Evolutionary conservation across 2,113 vertebrate species (phyloP).

Genomic region (Benitochromis conjunctus): DNA sequence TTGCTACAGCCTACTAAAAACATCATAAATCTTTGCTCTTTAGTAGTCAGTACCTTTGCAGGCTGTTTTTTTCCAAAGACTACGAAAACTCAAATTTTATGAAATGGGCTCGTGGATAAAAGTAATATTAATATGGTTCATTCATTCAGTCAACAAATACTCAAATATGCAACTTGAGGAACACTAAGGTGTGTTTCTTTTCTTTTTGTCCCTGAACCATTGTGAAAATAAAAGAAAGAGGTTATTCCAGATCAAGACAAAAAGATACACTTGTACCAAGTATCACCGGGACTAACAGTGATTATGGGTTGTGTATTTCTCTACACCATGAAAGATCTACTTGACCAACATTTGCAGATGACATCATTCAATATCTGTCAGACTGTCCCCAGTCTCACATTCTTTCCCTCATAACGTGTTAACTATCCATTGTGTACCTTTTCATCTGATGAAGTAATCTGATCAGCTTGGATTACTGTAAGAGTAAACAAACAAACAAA

Average conservation of each 20-base stretch:
- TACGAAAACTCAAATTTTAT: neutral
- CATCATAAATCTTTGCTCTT: neutral
- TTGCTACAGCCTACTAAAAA: neutral
- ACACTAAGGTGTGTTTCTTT: neutral
- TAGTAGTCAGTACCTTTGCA: neutral
- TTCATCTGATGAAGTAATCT: neutral
- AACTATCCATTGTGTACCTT: neutral
- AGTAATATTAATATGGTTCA: neutral
- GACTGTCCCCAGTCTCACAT: neutral
- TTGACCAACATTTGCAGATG: neutral
- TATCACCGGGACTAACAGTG: neutral
- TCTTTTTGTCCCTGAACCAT: neutral
- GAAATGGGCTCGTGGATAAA: neutral
- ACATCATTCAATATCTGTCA: neutral
- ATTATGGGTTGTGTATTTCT: neutral
- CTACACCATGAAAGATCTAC: neutral
- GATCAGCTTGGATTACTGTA: neutral
- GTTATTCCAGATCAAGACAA: neutral
- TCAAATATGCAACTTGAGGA: neutral
- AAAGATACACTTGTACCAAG: neutral
- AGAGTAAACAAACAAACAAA: neutral
- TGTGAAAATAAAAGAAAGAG: neutral
- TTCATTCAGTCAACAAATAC: neutral
- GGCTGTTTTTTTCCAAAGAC: neutral
- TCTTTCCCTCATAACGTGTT: neutral